Evolutionary conservation across 2,888 invertebrate genomes (phyloP).

Genomic region (Leptarthrus brevirostris): DNA sequence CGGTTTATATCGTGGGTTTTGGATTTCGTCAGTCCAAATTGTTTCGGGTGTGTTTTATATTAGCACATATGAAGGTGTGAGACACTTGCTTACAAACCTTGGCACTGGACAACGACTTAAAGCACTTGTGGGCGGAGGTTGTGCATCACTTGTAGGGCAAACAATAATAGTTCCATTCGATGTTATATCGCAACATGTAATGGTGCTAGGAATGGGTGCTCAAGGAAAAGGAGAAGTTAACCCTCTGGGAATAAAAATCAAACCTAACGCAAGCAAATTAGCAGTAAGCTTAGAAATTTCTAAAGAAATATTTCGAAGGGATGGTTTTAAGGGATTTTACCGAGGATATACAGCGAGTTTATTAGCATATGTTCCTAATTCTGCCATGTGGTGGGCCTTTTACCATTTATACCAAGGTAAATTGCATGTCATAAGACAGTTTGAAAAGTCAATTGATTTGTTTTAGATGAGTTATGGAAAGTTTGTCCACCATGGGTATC

Average conservation of each 20-base stretch:
- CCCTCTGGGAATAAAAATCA: slow-evolving; percentile 78
- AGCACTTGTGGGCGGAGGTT: slow-evolving; percentile 89
- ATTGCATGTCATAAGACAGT: too few relatives aligned
- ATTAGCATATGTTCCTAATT: slow-evolving; percentile 94
- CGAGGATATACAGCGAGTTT: slow-evolving; percentile 93
- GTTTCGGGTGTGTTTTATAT: slow-evolving; percentile 91
- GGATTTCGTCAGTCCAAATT: slow-evolving; percentile 91
- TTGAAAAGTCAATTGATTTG: neutral
- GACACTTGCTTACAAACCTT: slow-evolving; percentile 78
- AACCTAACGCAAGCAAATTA: slow-evolving; percentile 73
- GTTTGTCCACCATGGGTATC: slow-evolving; percentile 82
- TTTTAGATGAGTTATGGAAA: slow-evolving; percentile 79
- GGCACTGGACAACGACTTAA: slow-evolving; percentile 67
- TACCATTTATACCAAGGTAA: slow-evolving; percentile 94
- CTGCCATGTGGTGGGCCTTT: slow-evolving; percentile 97
- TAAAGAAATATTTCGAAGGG: slow-evolving; percentile 79
- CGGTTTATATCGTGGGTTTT: slow-evolving; percentile 94
- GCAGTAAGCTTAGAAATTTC: slow-evolving; percentile 81
- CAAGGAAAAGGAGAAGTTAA: slow-evolving; percentile 72
- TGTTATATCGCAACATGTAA: slow-evolving; percentile 95
- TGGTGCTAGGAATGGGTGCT: slow-evolving; percentile 83
- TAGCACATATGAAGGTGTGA: slow-evolving; percentile 90
- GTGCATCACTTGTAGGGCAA: slow-evolving; percentile 93
- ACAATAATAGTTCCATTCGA: slow-evolving; percentile 97
- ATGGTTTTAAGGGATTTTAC: slow-evolving; percentile 91